These are phyloP conservation scores for Perdita meconis DNA, from an alignment of 2,888 invertebrate genomes.

Conservation along the genomic window DNA sequence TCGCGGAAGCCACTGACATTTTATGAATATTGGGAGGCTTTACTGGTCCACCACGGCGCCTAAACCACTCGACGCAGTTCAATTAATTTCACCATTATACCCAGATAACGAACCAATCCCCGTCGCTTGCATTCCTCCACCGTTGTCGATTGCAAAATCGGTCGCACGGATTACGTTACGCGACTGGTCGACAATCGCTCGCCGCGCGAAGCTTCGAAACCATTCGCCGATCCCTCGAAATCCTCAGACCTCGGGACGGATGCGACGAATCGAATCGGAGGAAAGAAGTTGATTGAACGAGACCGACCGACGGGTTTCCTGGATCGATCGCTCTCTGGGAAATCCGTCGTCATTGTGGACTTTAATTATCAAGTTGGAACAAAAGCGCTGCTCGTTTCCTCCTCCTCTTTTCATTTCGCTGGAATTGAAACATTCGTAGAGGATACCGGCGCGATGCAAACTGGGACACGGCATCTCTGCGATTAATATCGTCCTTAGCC, in stretches of 20 bases:
- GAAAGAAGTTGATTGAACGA: slow-evolving; percentile 30
- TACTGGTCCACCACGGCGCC: neutral
- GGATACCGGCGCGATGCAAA: slow-evolving; percentile 8
- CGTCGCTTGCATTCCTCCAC: slow-evolving; percentile 35
- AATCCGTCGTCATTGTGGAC: slow-evolving; percentile 7
- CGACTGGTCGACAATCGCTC: slow-evolving; percentile 8
- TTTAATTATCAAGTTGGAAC: slow-evolving; percentile 34
- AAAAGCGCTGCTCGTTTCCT: neutral
- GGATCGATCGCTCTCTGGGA: slow-evolving; percentile 8
- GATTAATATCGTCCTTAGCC: slow-evolving; percentile 19
- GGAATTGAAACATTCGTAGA: neutral
- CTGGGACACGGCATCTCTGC: slow-evolving; percentile 9
- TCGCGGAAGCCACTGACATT: neutral
- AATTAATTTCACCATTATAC: slow-evolving; percentile 43
- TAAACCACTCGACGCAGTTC: slow-evolving; percentile 11
- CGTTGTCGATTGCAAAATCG: slow-evolving; percentile 49
- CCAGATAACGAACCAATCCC: slow-evolving; percentile 33
- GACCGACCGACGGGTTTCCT: neutral
- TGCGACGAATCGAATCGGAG: neutral
- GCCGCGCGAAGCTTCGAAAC: slow-evolving; percentile 34
- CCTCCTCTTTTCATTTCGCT: neutral
- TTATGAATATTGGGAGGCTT: slow-evolving; percentile 19
- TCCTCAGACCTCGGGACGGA: slow-evolving; percentile 15
- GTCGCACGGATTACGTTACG: slow-evolving; percentile 43
- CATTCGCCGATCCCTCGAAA: slow-evolving; percentile 22